Evolutionary conservation across 1,140 invertebrate genomes (phyloP).

Genomic region (Mya arenaria): DNA sequence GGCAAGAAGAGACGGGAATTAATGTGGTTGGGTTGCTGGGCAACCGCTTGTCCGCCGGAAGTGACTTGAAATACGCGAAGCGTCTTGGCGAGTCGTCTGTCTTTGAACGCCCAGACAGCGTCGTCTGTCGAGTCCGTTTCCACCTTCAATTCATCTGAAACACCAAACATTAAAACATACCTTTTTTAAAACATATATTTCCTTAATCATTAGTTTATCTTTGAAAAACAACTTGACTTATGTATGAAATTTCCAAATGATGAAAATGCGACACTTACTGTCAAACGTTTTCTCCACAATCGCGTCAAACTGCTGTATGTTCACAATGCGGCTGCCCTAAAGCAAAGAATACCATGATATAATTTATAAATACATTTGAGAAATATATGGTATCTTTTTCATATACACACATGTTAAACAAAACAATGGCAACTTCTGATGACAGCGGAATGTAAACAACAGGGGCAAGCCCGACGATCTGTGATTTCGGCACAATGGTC

Average conservation of each 20-base stretch:
- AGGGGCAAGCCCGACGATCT: no score
- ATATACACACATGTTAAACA: no score
- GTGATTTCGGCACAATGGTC: no score
- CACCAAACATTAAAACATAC: no score
- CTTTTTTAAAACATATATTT: background rate
- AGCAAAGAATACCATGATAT: background rate
- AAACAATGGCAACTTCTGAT: no score
- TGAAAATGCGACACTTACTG: no score
- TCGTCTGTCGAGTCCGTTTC: conserved; percentile 42
- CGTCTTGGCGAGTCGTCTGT: conserved; percentile 28
- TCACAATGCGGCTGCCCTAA: conserved; percentile 43
- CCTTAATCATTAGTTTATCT: conserved; percentile 7
- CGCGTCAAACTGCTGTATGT: conserved; percentile 51
- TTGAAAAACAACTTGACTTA: no score
- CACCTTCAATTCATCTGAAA: conserved; percentile 22
- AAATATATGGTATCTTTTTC: no score
- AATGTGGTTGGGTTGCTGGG: background rate
- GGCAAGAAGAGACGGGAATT: conserved; percentile 37
- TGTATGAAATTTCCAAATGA: no score
- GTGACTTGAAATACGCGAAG: conserved; percentile 29
- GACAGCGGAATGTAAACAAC: no score
- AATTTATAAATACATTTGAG: no score
- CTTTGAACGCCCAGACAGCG: background rate
- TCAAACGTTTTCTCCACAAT: no score
- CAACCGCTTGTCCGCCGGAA: background rate